Percentiles rank a stretch among this genome's conserved stretches.
Evolutionary conservation across 2,888 invertebrate species (phyloP).

Genomic region (Pegoplata infirma): DNA sequence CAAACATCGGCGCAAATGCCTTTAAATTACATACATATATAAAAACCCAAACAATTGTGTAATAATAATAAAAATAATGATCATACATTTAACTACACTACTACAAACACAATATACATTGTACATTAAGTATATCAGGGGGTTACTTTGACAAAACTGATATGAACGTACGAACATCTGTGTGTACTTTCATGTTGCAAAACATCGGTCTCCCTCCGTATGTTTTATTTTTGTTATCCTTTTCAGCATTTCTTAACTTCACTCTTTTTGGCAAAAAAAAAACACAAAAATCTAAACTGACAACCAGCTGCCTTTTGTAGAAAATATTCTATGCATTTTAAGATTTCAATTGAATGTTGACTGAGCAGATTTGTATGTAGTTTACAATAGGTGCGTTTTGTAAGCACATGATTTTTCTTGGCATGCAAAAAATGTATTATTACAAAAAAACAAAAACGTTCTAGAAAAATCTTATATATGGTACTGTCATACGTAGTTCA

Average conservation of each 20-base stretch:
- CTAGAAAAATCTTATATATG: too few relatives aligned
- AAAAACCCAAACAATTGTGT: constrained; percentile 40
- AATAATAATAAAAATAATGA: not conserved
- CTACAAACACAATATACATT: not conserved
- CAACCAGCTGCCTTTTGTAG: constrained; percentile 50
- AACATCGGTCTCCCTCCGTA: not conserved
- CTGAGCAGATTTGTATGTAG: too few relatives aligned
- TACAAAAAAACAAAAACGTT: too few relatives aligned
- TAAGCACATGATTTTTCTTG: too few relatives aligned
- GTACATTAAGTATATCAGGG: not conserved
- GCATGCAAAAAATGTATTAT: too few relatives aligned
- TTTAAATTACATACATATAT: constrained; percentile 30
- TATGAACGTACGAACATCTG: constrained; percentile 68
- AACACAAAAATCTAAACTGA: constrained; percentile 53
- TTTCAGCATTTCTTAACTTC: constrained; percentile 8
- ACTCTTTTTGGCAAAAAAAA: constrained; percentile 47
- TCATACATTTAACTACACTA: too few relatives aligned
- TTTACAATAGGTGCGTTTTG: too few relatives aligned
- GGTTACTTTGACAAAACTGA: not conserved
- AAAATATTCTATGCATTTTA: constrained; percentile 27
- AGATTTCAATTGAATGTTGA: constrained; percentile 26
- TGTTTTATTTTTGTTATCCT: constrained; percentile 24
- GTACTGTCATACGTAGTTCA: too few relatives aligned
- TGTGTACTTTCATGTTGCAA: constrained; percentile 47
- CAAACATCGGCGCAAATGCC: constrained; percentile 39